A percentile compares a stretch with the other conserved stretches of the same genome.
phyloP scores from a whole-genome alignment of 2,888 invertebrate genomes.

The Callinectes sapidus region DNA sequence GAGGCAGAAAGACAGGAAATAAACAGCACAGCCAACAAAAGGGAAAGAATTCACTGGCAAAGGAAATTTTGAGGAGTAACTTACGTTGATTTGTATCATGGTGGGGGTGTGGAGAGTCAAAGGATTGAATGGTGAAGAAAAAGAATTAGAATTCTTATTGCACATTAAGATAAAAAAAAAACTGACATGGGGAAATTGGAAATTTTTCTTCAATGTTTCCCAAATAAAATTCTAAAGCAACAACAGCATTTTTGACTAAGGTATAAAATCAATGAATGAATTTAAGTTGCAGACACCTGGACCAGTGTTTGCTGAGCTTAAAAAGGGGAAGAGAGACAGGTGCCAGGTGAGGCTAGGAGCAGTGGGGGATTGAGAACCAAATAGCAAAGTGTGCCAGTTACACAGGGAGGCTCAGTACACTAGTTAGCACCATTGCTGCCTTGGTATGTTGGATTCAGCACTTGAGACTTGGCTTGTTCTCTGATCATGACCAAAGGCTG shows the following conservation, averaged over 20 bases:
- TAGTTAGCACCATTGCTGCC: neutral
- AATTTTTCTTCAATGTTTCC: conserved; percentile 30
- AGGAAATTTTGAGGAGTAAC: conserved; percentile 49
- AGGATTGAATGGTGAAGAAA: conserved; percentile 54
- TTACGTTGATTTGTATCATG: conserved; percentile 53
- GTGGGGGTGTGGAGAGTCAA: conserved; percentile 58
- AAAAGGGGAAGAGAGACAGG: conserved; percentile 26
- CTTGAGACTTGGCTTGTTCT: neutral
- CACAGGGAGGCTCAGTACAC: conserved; percentile 7
- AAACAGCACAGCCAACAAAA: conserved; percentile 40
- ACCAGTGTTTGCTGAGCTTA: conserved; percentile 23
- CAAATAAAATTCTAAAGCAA: conserved; percentile 15
- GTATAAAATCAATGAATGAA: conserved; percentile 14
- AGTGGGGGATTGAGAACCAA: neutral
- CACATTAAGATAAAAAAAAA: conserved; percentile 42
- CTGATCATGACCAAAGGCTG: conserved; percentile 4
- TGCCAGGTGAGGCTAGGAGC: conserved; percentile 30
- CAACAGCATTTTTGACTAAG: neutral
- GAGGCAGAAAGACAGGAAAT: conserved; percentile 22
- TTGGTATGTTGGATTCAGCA: neutral
- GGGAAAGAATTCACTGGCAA: conserved; percentile 41
- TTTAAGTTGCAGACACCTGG: conserved; percentile 32
- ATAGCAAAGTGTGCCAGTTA: neutral
- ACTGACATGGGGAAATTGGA: conserved; percentile 40
- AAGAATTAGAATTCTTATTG: conserved; percentile 52